Conservation (phyloP, 2,797 vertebrate genomes). For the Rhabdophis nuchalis region DNA sequence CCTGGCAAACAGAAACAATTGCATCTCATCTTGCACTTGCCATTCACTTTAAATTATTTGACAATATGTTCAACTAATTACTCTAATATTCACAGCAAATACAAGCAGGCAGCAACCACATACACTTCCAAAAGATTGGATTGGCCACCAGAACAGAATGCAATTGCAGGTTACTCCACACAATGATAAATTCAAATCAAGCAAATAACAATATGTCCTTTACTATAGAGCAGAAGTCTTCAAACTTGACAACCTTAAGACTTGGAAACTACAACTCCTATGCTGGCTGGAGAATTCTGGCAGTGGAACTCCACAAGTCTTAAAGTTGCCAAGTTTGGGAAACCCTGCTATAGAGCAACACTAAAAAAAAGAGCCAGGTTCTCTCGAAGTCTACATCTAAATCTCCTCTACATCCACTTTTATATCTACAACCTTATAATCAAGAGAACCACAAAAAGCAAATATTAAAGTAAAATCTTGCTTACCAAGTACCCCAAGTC, state of each 20-base stretch:
- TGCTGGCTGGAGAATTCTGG: too few species aligned
- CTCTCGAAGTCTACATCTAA: not conserved
- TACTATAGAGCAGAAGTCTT: not conserved
- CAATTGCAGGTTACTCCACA: not conserved
- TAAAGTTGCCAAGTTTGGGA: too few species aligned
- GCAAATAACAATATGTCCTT: slow-evolving; percentile 25
- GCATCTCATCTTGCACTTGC: not conserved
- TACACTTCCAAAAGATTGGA: not conserved
- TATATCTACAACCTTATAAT: not conserved
- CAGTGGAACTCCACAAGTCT: too few species aligned
- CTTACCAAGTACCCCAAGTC: slow-evolving; percentile 98
- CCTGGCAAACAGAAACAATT: slow-evolving; percentile 1
- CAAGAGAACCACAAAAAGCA: slow-evolving; percentile 43
- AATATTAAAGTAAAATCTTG: slow-evolving; percentile 59
- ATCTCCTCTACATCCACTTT: not conserved
- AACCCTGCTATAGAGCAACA: not conserved
- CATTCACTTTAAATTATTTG: slow-evolving; percentile 6
- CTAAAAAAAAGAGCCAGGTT: not conserved
- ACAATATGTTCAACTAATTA: slow-evolving; percentile 7
- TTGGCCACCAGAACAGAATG: not conserved
- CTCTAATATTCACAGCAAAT: not conserved
- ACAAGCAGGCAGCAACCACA: not conserved
- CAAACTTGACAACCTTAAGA: too few species aligned
- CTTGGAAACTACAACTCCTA: too few species aligned
- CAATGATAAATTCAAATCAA: not conserved